Evolutionary conservation across 2,888 invertebrate genomes (phyloP), one percentile per base, ranked within the genome.

Genomic region (Tetragonula carbonaria): DNA sequence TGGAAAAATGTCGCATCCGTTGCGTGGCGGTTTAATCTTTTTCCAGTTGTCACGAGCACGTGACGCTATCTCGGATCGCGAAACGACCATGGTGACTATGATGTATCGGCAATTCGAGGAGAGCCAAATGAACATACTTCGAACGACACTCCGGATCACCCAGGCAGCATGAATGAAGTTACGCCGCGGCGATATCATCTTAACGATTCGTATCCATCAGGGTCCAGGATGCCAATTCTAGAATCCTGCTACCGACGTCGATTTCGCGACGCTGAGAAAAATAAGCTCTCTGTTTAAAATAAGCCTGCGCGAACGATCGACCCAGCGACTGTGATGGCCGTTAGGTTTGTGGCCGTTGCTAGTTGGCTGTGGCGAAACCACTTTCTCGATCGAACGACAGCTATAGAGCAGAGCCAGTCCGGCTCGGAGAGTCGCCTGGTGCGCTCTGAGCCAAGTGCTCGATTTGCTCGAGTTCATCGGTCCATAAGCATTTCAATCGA

Each of bases 201-300:
- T 74, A 86, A 87, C 86, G 80, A 88, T 78, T 84, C 78, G 70
- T 80, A 81, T 81, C 86, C 84, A 76, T 77, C 76, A 78, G 38
- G 16, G 55, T 45, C 50, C 77, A 28, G 28, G 80, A 83, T 86
- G 78, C 79, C 78, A 87, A 88, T 85, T 85, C 77, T 57, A 74
- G 74, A 72, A 78, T 77, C 71, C 45, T 33, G n/a, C 72, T 80
- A 57, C 75, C 53, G 28, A 21, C 51, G 57, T 57, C 76, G 84
- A 85, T 70, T 78, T 76, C 73, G 53, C 72, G 51, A 57, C 66
- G 55, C 23, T 45, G 21, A 38, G 11, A 33, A 79, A 68, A 78
- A 73, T 59, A 16, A 28, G 28, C 28, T 28, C 33, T 11, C 11
- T 18, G 18, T 28, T 72, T 53, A 50, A 66, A 80, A 71, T 57